Percentiles rank a stretch among this genome's conserved stretches.
These are phyloP conservation scores for Mantis religiosa DNA, from an alignment of 2,888 invertebrate species.

Conservation along the genomic window DNA sequence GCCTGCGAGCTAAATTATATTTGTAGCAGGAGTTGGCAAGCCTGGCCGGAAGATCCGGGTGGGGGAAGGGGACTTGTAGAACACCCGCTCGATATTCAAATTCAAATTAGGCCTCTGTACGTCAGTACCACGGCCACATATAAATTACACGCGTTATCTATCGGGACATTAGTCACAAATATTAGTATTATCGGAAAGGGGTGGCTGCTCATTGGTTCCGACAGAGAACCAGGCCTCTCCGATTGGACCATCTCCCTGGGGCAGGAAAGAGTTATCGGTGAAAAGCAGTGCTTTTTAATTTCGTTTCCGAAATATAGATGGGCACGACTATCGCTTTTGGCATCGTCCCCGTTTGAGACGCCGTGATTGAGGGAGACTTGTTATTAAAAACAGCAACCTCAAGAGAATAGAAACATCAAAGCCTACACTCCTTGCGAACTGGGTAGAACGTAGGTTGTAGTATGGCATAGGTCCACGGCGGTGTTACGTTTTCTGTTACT, in stretches of 20 bases:
- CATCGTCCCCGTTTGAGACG: background rate
- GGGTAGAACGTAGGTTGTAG: too few species aligned
- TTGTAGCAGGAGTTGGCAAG: background rate
- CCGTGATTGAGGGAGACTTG: background rate
- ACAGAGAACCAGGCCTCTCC: background rate
- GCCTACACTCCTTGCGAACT: background rate
- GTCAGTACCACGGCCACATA: background rate
- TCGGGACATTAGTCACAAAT: background rate
- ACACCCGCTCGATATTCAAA: background rate
- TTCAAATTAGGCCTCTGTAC: background rate
- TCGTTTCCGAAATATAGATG: background rate
- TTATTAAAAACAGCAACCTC: background rate
- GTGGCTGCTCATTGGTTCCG: background rate
- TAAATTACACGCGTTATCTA: background rate
- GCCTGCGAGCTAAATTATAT: background rate
- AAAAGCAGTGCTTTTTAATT: background rate
- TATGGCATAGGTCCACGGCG: too few species aligned
- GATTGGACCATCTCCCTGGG: background rate
- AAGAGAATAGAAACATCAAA: background rate
- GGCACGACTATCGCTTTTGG: background rate
- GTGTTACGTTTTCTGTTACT: too few species aligned
- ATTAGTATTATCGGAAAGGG: background rate
- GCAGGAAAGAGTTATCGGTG: background rate
- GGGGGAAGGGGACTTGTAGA: background rate
- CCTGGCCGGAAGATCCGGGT: background rate